Evolutionary conservation across 2,888 invertebrate genomes (phyloP), one percentile per base, ranked within the genome.

Genomic region (Pristionchus mayeri): DNA sequence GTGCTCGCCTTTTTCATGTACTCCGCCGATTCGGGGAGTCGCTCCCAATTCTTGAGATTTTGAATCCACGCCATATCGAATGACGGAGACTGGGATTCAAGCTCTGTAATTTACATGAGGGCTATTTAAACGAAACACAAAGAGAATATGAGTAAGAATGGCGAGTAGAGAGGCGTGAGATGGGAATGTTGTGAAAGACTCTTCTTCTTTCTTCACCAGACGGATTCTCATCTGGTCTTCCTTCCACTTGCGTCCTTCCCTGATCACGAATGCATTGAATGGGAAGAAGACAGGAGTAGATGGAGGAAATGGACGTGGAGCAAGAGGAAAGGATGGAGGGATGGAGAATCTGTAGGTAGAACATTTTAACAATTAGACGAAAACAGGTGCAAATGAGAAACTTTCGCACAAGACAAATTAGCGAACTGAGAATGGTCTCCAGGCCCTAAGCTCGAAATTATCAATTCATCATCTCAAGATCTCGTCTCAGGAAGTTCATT

Each of bases 31-130:
- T 89, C 88, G 21, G 87, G 86, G 21, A 91, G 81, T 34, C 89
- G 89, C 83, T 91, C 89, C 85, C 88, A 90, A 75, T 90, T 90
- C 85, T 91, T 91, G 71, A 90, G 84, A 81, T 90, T 90, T 86
- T 89, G 89, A 57, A 91, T 88, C 91, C 91, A 91, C 76, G 90
- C 85, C 90, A 91, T 90, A 13, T n/a, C 48, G 50, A 40, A 27
- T 24, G 3, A n/a, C n/a, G n/a, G n/a, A n/a, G n/a, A n/a, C n/a
- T n/a, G n/a, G n/a, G n/a, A n/a, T n/a, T n/a, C n/a, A n/a, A n/a
- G n/a, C n/a, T n/a, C n/a, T n/a, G n/a, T n/a, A n/a, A n/a, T n/a
- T n/a, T n/a, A n/a, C n/a, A n/a, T n/a, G n/a, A n/a, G n/a, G n/a
- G n/a, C n/a, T n/a, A n/a, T n/a, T n/a, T n/a, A n/a, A n/a, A n/a